These are phyloP conservation scores for Xylota sylvarum DNA, from an alignment of 2,888 invertebrate genomes.

Conservation along the genomic window DNA sequence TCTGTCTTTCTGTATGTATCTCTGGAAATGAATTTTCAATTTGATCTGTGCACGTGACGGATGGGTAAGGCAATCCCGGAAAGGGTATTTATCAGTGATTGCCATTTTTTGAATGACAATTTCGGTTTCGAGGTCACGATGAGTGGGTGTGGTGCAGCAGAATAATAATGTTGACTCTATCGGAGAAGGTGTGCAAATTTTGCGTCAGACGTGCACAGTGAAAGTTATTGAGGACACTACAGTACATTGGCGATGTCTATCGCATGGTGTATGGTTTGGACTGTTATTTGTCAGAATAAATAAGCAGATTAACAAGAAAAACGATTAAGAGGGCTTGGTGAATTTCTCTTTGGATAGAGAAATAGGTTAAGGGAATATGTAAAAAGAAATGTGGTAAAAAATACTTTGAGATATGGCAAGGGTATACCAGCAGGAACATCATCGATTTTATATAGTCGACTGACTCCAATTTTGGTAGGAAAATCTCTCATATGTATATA, in stretches of 20 bases:
- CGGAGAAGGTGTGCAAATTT: conserved; percentile 28
- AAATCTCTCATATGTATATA: no score
- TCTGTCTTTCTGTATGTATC: no score
- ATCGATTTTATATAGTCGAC: no score
- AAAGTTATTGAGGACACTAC: conserved; percentile 23
- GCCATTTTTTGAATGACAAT: conserved; percentile 61
- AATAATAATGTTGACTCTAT: conserved; percentile 18
- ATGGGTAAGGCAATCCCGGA: conserved; percentile 17
- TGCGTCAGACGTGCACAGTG: conserved; percentile 24
- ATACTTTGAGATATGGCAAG: no score
- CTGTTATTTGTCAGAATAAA: conserved; percentile 21
- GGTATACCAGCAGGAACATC: no score
- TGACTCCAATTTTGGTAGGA: no score
- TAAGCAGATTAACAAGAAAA: conserved; percentile 3
- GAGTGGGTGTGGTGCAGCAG: conserved; percentile 42
- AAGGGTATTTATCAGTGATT: conserved; percentile 40
- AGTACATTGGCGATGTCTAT: neutral
- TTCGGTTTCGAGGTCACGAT: conserved; percentile 54
- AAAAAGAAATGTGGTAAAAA: no score
- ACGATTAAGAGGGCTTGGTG: conserved; percentile 10
- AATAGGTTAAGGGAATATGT: no score
- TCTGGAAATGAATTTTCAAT: conserved; percentile 5
- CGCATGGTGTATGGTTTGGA: neutral
- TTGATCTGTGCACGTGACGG: conserved; percentile 30
- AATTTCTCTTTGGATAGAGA: neutral